Evolutionary conservation across 2,113 vertebrate genomes (phyloP), one percentile per base, ranked within the genome.

Genomic region (Oxyura jamaicensis): DNA sequence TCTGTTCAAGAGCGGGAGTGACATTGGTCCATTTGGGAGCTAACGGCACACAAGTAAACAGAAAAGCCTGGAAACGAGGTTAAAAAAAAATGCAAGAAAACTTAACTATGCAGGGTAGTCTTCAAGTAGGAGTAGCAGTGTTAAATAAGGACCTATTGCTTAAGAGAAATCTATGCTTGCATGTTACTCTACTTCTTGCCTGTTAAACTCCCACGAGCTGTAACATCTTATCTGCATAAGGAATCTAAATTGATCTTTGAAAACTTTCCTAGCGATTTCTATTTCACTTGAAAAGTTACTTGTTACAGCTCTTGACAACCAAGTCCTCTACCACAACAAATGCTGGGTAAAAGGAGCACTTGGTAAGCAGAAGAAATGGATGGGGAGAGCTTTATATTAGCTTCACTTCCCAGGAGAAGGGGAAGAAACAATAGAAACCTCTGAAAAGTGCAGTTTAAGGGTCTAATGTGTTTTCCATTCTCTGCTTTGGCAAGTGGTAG

Each of bases 111-210:
- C 11, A 52, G 67, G 91, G 75, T 11, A 84, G 48, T 44, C 71
- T 87, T 68, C 58, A 84, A 92, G 89, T 73, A 87, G 93, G 80
- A 92, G 77, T 82, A 93, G 68, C 56, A 92, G 74, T 44, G 69
- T 90, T 91, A 95, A 93, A 90, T 83, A 91, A 85, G 77, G 78
- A 88, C 56, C 9, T 63, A 67, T 72, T 95, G 62, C 88, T 71
- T 89, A 93, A 93, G 80, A 83, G 19, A 89, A 89, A 88, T 82
- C 60, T 65, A 76, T 50, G 89, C 62, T 60, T 79, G 56, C 35
- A 87, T 41, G 35, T 78, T 95, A 88, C 86, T 93, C 46, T 78
- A 68, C 29, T 90, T 84, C 86, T 86, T 95, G 77, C 39, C 86
- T 94, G 86, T 50, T 88, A 59, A 94, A 96, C 88, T 93, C 94